phyloP scores from a whole-genome alignment of 1,140 invertebrate genomes.

The Bicyclus anynana region DNA sequence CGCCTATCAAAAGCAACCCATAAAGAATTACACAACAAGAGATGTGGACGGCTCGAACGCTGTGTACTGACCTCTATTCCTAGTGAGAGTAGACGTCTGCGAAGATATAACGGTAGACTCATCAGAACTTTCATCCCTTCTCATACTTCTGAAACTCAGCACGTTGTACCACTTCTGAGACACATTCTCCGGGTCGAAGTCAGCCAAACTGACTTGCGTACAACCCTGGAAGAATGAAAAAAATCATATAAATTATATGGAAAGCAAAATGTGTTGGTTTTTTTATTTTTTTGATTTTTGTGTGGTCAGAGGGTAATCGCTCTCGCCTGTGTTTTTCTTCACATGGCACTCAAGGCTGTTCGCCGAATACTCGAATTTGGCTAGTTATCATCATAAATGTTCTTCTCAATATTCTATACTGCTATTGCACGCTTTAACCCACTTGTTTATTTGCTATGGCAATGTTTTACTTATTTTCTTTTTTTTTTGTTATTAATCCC shows the following conservation, averaged over 20 bases:
- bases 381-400: constrained; percentile 68
- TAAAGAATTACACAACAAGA: no score
- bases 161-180: constrained; percentile 97
- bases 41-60: background rate
- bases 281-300: no score
- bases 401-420: no score
- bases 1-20: no score
- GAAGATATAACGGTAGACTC: constrained; percentile 97
- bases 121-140: constrained; percentile 95
- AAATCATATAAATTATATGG: constrained; percentile 19
- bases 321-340: constrained; percentile 58
- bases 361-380: constrained; percentile 75
- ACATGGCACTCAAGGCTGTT: constrained; percentile 68
- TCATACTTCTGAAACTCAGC: constrained; percentile 92
- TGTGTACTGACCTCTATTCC: constrained; percentile 86
- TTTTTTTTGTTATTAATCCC: no score
- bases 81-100: constrained; percentile 95
- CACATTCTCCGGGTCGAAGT: constrained; percentile 90
- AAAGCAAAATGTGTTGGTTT: no score
- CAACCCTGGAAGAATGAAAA: constrained; percentile 84
- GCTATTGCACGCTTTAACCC: no score
- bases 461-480: no score
- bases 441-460: no score
- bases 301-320: constrained; percentile 61
- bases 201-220: constrained; percentile 95